Evolutionary conservation across 1,140 invertebrate species (phyloP).

Genomic region (Phenacoccus solenopsis): DNA sequence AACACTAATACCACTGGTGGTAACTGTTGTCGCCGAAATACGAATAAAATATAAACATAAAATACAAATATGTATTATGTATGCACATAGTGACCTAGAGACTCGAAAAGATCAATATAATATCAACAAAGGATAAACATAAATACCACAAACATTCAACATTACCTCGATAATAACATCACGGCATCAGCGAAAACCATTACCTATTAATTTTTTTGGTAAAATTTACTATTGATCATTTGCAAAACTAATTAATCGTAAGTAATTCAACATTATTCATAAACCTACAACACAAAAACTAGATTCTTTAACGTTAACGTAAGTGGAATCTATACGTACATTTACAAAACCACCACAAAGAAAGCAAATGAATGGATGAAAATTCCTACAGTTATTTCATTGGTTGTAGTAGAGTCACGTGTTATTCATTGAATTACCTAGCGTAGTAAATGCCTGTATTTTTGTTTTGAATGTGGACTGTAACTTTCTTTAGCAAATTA

Average conservation of each 20-base stretch:
- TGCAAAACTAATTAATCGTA: background rate
- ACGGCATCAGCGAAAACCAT: background rate
- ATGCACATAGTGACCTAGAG: slow-evolving; percentile 11
- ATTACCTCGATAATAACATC: background rate
- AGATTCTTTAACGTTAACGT: background rate
- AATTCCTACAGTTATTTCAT: background rate
- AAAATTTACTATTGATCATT: background rate
- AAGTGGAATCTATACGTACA: background rate
- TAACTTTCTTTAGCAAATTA: too few relatives aligned
- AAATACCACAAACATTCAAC: background rate
- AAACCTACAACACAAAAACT: background rate
- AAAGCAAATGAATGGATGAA: slow-evolving; percentile 8
- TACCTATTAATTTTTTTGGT: background rate
- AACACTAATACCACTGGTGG: background rate
- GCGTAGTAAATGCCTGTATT: background rate
- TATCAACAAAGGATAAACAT: slow-evolving; percentile 5
- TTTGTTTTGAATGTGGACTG: too few relatives aligned
- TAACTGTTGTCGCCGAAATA: background rate
- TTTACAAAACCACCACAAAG: slow-evolving; percentile 4
- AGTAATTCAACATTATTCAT: background rate
- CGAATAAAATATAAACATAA: background rate
- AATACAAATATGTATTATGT: background rate
- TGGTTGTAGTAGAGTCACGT: background rate
- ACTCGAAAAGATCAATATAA: slow-evolving; percentile 3
- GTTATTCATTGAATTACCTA: slow-evolving; percentile 11